phyloP scores from a whole-genome alignment of 30 jellyfish, hydroid and myxozoan species.

The Hydra vulgaris region DNA sequence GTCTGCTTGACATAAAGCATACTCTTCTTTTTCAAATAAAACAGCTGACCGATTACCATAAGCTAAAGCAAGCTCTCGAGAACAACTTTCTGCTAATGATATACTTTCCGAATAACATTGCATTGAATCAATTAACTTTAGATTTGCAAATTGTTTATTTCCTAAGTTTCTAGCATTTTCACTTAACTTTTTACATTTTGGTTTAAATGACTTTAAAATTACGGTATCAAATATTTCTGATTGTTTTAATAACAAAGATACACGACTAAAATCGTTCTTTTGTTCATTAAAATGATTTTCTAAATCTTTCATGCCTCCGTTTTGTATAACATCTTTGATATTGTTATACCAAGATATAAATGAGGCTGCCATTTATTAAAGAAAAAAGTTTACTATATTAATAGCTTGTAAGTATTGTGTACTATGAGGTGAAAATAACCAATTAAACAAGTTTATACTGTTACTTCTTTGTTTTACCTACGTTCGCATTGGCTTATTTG shows the following conservation, averaged over 20 bases:
- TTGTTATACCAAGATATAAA: not conserved
- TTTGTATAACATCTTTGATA: not conserved
- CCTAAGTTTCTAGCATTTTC: slow-evolving; percentile 12
- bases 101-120: slow-evolving; percentile 5
- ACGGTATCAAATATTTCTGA: not conserved
- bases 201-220: not conserved
- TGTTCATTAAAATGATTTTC: not conserved
- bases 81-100: slow-evolving; percentile 12
- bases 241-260: not conserved
- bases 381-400: too few relatives aligned
- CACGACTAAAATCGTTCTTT: not conserved
- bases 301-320: not conserved
- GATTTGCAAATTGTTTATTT: not conserved
- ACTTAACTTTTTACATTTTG: slow-evolving; percentile 2
- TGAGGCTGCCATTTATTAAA: not conserved
- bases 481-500: too few relatives aligned
- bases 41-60: slow-evolving; percentile 88
- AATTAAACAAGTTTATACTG: too few relatives aligned
- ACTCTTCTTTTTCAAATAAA: slow-evolving; percentile 35
- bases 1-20: slow-evolving; percentile 31
- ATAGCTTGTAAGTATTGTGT: too few relatives aligned
- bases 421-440: too few relatives aligned
- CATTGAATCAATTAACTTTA: not conserved
- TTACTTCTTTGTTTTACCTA: too few relatives aligned
- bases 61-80: slow-evolving; percentile 35